These are phyloP conservation scores for Chrysemys picta DNA, from an alignment of 2,113 vertebrate species.

Conservation along the genomic window DNA sequence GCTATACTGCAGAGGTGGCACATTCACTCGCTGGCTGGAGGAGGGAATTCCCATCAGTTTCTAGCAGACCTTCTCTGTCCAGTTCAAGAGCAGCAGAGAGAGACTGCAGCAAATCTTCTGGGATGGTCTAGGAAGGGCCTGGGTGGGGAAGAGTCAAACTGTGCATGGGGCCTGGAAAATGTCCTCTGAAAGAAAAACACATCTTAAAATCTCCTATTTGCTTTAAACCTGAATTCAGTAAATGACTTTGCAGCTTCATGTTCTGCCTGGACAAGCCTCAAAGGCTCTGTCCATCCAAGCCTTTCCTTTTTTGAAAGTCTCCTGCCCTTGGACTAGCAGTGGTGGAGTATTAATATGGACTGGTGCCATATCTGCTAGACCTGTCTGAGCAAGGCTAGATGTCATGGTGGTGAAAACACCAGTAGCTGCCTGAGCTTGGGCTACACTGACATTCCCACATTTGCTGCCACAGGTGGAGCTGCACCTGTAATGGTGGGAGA, in stretches of 20 bases:
- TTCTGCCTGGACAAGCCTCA: neutral
- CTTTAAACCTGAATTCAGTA: neutral
- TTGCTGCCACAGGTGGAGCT: neutral
- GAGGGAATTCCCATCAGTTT: neutral
- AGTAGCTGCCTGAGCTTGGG: neutral
- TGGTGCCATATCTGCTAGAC: neutral
- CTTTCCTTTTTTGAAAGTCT: neutral
- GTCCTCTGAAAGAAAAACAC: neutral
- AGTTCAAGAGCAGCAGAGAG: neutral
- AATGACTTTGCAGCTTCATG: neutral
- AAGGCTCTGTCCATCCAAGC: neutral
- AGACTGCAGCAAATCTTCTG: neutral
- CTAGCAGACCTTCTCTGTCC: neutral
- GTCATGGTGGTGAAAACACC: neutral
- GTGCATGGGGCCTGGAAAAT: neutral
- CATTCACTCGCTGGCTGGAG: neutral
- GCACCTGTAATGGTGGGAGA: neutral
- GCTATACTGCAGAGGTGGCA: accelerated
- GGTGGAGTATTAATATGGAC: neutral
- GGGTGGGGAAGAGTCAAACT: neutral
- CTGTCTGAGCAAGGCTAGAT: neutral
- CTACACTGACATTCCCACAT: neutral
- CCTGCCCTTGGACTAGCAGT: neutral
- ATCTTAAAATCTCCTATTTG: neutral
- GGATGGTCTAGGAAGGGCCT: neutral